Conservation (phyloP, 2,888 invertebrate species). For the Sturmia bella region DNA sequence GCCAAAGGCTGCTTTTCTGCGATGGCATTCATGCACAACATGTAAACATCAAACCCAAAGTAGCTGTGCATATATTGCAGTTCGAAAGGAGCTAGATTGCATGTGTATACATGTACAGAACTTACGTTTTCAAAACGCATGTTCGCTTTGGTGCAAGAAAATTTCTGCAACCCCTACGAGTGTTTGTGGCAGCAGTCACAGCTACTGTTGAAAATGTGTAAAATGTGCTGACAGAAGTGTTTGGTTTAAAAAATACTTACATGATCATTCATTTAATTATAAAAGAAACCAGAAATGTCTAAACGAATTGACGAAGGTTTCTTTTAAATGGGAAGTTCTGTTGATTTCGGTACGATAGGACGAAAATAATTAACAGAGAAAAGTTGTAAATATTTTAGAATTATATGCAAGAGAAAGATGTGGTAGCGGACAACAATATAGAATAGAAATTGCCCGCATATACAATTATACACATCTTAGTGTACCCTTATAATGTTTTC, state of each 20-base stretch:
- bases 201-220: constrained; percentile 52
- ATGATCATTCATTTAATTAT: background rate
- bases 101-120: too few species aligned
- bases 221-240: constrained; percentile 67
- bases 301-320: constrained; percentile 60
- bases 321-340: constrained; percentile 58
- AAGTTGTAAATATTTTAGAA: too few species aligned
- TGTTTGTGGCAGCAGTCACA: constrained; percentile 45
- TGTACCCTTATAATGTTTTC: too few species aligned
- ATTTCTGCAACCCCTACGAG: constrained; percentile 29
- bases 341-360: constrained; percentile 38
- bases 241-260: constrained; percentile 39
- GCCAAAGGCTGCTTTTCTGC: constrained; percentile 68
- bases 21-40: constrained; percentile 65
- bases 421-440: too few species aligned
- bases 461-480: too few species aligned
- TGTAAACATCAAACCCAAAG: constrained; percentile 68
- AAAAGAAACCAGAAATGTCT: background rate
- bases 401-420: too few species aligned
- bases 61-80: constrained; percentile 48
- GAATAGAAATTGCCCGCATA: too few species aligned
- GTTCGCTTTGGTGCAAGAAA: constrained; percentile 1
- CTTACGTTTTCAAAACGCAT: background rate
- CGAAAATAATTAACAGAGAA: constrained; percentile 2
- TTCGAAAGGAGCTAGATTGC: constrained; percentile 63